A percentile compares a stretch with the other conserved stretches of the same genome.
Evolutionary conservation across 2,888 invertebrate species (phyloP).

Genomic region (Ormyrus rosae): DNA sequence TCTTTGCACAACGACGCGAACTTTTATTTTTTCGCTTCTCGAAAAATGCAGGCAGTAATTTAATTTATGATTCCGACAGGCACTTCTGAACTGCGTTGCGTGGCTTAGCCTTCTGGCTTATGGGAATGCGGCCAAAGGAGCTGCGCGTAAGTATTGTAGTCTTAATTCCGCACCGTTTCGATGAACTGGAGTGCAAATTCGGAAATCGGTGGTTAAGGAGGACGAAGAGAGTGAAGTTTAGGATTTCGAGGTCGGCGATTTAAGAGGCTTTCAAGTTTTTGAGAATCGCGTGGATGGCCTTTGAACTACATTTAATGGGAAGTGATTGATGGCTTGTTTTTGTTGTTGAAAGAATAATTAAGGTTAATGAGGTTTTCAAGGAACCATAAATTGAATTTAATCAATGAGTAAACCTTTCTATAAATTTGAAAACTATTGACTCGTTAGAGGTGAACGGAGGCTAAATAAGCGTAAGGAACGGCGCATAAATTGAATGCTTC

Average conservation of each 20-base stretch:
- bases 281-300: no score
- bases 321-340: slow-evolving; percentile 13
- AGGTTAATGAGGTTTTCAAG: slow-evolving; percentile 24
- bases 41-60: slow-evolving; percentile 40
- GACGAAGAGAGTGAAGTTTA: no score
- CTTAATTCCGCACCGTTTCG: no score
- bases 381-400: slow-evolving; percentile 2
- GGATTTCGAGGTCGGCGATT: no score
- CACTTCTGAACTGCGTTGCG: slow-evolving; percentile 57
- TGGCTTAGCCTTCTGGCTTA: slow-evolving; percentile 57
- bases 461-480: no score
- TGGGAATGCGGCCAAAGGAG: slow-evolving; percentile 59
- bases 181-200: no score
- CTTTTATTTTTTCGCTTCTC: slow-evolving; percentile 19
- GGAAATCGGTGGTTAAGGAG: no score
- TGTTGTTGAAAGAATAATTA: slow-evolving; percentile 11
- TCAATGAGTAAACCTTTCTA: slow-evolving; percentile 17
- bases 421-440: not conserved
- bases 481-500: no score
- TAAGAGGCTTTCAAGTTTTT: no score
- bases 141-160: slow-evolving; percentile 50
- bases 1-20: slow-evolving; percentile 36
- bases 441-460: no score
- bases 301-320: not conserved
- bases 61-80: slow-evolving; percentile 59